Conservation (phyloP, 2,888 invertebrate species). For the Panorpa germanica region DNA sequence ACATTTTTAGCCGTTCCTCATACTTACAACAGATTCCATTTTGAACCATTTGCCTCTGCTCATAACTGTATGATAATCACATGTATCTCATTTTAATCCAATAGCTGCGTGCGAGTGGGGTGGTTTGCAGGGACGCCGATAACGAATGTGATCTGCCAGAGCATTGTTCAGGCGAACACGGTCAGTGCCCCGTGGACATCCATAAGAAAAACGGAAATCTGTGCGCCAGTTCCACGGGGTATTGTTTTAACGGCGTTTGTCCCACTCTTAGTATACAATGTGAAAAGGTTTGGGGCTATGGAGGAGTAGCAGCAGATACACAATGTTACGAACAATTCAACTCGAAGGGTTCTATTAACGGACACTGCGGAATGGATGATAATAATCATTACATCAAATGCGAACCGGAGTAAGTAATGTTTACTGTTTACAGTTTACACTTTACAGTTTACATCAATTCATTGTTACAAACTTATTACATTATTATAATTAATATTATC, state of each 20-base stretch:
- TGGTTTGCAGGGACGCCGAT: constrained; percentile 65
- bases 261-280: constrained; percentile 80
- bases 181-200: constrained; percentile 78
- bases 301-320: constrained; percentile 61
- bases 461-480: no score
- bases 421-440: not conserved
- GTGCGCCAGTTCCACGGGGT: constrained; percentile 53
- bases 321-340: constrained; percentile 92
- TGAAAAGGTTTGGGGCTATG: constrained; percentile 83
- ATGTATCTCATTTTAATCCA: no score
- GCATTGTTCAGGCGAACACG: constrained; percentile 73
- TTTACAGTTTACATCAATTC: not conserved
- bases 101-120: constrained; percentile 57
- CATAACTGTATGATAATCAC: no score
- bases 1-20: no score
- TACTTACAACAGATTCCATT: no score
- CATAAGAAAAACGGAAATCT: constrained; percentile 84
- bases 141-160: constrained; percentile 96
- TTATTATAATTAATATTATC: no score
- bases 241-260: constrained; percentile 84
- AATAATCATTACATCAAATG: constrained; percentile 70
- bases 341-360: constrained; percentile 84
- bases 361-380: constrained; percentile 79
- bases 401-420: constrained; percentile 54
- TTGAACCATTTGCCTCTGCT: no score